Conservation (phyloP, 2,888 invertebrate genomes). For the Adineta ricciae region DNA sequence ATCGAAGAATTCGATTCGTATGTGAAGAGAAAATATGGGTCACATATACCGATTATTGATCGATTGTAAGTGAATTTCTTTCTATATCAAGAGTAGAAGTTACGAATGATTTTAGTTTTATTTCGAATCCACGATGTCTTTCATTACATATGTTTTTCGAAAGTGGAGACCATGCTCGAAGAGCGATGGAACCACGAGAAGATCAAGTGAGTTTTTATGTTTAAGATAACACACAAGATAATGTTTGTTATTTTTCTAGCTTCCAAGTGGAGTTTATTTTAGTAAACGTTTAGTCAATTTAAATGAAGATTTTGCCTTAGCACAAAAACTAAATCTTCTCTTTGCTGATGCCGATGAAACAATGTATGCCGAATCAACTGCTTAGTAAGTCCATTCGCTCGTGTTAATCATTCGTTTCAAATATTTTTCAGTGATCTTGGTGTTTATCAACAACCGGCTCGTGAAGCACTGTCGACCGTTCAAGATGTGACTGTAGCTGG, state of each 20-base stretch:
- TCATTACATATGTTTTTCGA: constrained; percentile 11
- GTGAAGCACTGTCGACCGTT: background rate
- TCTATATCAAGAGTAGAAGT: background rate
- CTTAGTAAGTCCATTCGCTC: background rate
- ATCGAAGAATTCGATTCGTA: background rate
- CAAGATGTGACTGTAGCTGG: background rate
- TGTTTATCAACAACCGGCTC: background rate
- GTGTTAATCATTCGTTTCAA: background rate
- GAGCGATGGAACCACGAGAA: background rate
- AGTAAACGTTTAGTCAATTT: background rate
- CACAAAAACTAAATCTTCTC: background rate
- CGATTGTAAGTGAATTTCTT: background rate
- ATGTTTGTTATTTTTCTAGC: background rate
- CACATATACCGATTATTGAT: background rate
- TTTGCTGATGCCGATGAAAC: background rate
- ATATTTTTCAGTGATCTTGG: background rate
- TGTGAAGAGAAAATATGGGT: background rate
- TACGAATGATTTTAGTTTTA: background rate
- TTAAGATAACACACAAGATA: no score
- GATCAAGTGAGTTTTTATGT: background rate
- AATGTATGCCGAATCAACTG: background rate
- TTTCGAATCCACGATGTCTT: background rate
- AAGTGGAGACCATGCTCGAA: background rate
- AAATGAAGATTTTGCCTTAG: background rate
- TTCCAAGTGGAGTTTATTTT: background rate